A percentile compares a stretch with the other conserved stretches of the same genome.
These are phyloP conservation scores for Myiozetetes cayanensis DNA, from an alignment of 2,113 vertebrate genomes.

Conservation along the genomic window DNA sequence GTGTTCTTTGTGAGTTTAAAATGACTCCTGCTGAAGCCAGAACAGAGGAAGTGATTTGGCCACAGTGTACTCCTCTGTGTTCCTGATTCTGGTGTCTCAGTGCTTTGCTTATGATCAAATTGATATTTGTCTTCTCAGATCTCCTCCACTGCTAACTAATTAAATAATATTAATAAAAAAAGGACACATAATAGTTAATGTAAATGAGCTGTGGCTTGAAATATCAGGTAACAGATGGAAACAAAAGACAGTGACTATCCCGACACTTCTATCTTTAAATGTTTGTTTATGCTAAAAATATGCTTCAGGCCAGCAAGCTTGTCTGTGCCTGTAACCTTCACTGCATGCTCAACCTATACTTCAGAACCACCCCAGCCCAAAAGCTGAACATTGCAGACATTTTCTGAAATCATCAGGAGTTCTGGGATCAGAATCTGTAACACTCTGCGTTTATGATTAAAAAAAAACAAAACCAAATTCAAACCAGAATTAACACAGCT, in stretches of 20 bases:
- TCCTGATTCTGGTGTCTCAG: neutral
- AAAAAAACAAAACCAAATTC: neutral
- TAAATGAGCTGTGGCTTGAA: slow-evolving; percentile 25
- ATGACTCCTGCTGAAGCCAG: neutral
- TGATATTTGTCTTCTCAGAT: neutral
- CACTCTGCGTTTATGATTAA: neutral
- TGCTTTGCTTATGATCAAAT: neutral
- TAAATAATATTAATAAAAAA: neutral
- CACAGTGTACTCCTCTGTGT: neutral
- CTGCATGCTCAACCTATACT: neutral
- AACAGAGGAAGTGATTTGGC: neutral
- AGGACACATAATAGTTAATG: slow-evolving; percentile 35
- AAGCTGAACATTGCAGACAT: neutral
- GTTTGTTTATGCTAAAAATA: slow-evolving; percentile 68
- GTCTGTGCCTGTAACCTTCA: slow-evolving; percentile 14
- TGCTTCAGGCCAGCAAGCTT: neutral
- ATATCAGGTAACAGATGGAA: slow-evolving; percentile 58
- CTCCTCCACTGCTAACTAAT: neutral
- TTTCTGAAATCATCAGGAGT: neutral
- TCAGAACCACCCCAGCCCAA: neutral
- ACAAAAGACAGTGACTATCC: slow-evolving; percentile 35
- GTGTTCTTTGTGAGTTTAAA: neutral
- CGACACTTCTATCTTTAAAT: slow-evolving; percentile 59
- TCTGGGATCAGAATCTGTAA: neutral
- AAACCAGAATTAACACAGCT: neutral